A percentile compares a stretch with the other conserved stretches of the same genome.
phyloP scores from a whole-genome alignment of 1,140 invertebrate species.

The Battus philenor region DNA sequence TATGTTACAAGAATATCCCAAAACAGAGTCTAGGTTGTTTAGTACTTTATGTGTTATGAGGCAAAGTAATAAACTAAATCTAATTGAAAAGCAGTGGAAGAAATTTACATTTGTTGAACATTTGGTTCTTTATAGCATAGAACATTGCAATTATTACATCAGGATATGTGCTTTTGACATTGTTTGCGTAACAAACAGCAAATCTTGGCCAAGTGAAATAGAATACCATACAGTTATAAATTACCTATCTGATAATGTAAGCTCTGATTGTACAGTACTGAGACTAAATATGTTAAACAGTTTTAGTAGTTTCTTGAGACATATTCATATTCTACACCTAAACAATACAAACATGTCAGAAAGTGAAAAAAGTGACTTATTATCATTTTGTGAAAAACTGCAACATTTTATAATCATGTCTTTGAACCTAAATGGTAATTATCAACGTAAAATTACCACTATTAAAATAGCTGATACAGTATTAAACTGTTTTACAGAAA shows the following conservation, averaged over 20 bases:
- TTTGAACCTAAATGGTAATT: conserved; percentile 41
- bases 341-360: conserved; percentile 31
- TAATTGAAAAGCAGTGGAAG: conserved; percentile 36
- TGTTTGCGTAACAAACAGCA: conserved; percentile 45
- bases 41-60: conserved; percentile 49
- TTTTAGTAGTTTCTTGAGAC: conserved; percentile 43
- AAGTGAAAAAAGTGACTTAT: conserved; percentile 23
- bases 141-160: conserved; percentile 39
- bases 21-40: conserved; percentile 35
- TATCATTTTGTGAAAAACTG: conserved; percentile 38
- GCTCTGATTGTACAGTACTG: conserved; percentile 61
- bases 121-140: conserved; percentile 29
- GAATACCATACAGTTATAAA: conserved; percentile 48
- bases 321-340: conserved; percentile 33
- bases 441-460: conserved; percentile 53
- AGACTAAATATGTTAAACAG: conserved; percentile 57
- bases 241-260: conserved; percentile 59
- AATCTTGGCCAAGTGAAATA: conserved; percentile 33
- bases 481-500: conserved; percentile 30
- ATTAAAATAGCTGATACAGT: conserved; percentile 37
- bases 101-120: conserved; percentile 19
- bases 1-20: conserved; percentile 26
- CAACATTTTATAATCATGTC: conserved; percentile 37
- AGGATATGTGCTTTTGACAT: conserved; percentile 63
- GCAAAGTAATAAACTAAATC: conserved; percentile 54